Conservation (phyloP, 2,888 invertebrate genomes). For the Hydroisotoma schaefferi region DNA sequence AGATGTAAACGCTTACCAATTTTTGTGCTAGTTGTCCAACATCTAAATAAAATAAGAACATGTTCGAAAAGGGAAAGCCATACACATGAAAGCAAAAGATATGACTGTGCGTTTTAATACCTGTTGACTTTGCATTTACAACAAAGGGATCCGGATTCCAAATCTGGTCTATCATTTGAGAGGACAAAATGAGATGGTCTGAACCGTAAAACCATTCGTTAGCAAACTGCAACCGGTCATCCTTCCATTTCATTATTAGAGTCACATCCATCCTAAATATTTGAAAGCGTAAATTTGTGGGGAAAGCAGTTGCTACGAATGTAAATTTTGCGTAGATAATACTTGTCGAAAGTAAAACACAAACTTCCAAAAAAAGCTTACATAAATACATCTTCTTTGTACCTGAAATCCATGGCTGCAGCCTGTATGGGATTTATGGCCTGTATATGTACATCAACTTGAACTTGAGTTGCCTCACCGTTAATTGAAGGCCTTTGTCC, state of each 20-base stretch:
- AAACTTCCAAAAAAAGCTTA: not conserved
- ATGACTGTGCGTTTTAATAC: slow-evolving; percentile 52
- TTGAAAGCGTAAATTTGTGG: slow-evolving; percentile 10
- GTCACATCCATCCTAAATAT: slow-evolving; percentile 74
- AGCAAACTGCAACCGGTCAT: slow-evolving; percentile 68
- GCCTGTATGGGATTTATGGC: slow-evolving; percentile 87
- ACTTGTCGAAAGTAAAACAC: not conserved
- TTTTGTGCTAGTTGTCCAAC: slow-evolving; percentile 27
- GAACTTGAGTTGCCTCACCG: slow-evolving; percentile 66
- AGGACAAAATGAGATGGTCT: slow-evolving; percentile 73
- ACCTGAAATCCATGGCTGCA: slow-evolving; percentile 87
- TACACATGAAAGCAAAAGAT: not conserved
- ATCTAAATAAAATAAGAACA: slow-evolving; percentile 1
- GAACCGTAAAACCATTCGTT: slow-evolving; percentile 75
- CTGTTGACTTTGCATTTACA: slow-evolving; percentile 78
- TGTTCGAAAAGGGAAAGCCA: too few relatives aligned
- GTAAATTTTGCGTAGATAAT: too few relatives aligned
- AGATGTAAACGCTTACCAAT: slow-evolving; percentile 24
- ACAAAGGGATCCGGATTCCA: slow-evolving; percentile 86
- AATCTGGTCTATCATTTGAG: slow-evolving; percentile 75
- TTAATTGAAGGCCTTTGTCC: not conserved
- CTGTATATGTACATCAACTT: slow-evolving; percentile 77
- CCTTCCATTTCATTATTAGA: slow-evolving; percentile 75
- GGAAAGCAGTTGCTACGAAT: too few relatives aligned
- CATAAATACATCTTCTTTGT: slow-evolving; percentile 45